phyloP scores from a whole-genome alignment of 2,888 invertebrate genomes.

The Andrena dorsata region DNA sequence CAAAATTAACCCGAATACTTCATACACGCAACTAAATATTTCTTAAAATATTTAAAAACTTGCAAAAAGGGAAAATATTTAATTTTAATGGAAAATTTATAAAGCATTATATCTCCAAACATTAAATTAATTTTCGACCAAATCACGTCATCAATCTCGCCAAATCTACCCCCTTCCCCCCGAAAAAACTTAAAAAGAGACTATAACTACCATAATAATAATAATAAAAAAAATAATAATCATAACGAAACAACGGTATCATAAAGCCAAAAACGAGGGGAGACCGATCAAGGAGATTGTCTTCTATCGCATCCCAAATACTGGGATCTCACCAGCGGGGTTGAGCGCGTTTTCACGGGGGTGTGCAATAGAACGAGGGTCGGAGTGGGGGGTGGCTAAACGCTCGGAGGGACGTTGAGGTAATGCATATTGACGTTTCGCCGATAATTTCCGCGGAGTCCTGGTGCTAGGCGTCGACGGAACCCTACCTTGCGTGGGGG shows the following conservation, averaged over 20 bases:
- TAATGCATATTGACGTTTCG: conserved; percentile 80
- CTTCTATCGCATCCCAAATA: conserved; percentile 5
- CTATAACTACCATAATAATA: no score
- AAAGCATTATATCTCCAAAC: no score
- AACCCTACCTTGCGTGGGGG: conserved; percentile 10
- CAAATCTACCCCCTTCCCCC: no score
- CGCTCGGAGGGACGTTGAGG: conserved; percentile 53
- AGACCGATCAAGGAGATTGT: conserved; percentile 14
- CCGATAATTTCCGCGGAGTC: conserved; percentile 80
- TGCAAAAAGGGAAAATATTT: background rate
- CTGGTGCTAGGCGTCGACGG: conserved; percentile 54
- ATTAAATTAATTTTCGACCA: no score
- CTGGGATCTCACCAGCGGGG: conserved; percentile 2
- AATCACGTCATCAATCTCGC: no score
- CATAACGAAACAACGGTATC: background rate
- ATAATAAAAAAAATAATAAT: no score
- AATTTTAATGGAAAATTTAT: background rate
- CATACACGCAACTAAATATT: background rate
- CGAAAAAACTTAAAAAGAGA: no score
- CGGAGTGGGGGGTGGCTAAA: conserved; percentile 43
- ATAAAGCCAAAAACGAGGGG: background rate
- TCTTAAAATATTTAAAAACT: background rate
- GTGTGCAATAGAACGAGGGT: conserved; percentile 9
- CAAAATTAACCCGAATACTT: no score
- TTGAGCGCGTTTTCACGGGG: background rate